Percentiles rank a stretch among this genome's conserved stretches.
Conservation (phyloP, 2,113 vertebrate genomes). For the Menura novaehollandiae region DNA sequence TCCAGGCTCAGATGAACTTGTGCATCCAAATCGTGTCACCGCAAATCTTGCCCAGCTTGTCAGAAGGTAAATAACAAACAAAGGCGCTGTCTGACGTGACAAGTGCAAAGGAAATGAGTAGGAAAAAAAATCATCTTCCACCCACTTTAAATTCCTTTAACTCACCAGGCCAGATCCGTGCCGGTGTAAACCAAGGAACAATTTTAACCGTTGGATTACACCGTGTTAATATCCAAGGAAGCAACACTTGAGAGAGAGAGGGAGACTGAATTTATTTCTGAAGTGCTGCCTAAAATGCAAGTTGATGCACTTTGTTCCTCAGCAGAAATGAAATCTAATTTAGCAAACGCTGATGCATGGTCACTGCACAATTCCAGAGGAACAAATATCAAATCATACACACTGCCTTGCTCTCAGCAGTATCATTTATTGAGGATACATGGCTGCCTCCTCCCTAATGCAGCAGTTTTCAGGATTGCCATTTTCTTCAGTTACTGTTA, state of each 20-base stretch:
- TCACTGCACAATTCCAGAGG: not conserved
- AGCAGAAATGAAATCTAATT: slow-evolving; percentile 41
- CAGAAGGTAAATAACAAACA: not conserved
- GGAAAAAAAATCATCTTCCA: not conserved
- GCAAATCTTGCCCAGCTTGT: not conserved
- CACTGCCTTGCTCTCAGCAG: not conserved
- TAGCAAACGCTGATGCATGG: slow-evolving; percentile 5
- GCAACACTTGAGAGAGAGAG: not conserved
- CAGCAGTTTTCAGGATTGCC: not conserved
- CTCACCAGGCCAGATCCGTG: not conserved
- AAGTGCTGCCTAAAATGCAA: not conserved
- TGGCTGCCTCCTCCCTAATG: not conserved
- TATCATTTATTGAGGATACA: not conserved
- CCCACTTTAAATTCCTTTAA: not conserved
- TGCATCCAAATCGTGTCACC: not conserved
- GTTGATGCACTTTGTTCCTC: slow-evolving; percentile 20
- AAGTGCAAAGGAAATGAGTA: not conserved
- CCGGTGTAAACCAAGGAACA: not conserved
- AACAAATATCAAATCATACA: not conserved
- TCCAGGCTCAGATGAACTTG: not conserved
- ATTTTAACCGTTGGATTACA: not conserved
- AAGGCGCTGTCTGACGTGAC: not conserved
- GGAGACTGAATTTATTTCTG: not conserved
- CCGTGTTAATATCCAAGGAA: not conserved
- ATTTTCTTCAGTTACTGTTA: not conserved